These are phyloP conservation scores for Miichthys miiuy DNA, from an alignment of 2,797 vertebrate species.

Conservation along the genomic window DNA sequence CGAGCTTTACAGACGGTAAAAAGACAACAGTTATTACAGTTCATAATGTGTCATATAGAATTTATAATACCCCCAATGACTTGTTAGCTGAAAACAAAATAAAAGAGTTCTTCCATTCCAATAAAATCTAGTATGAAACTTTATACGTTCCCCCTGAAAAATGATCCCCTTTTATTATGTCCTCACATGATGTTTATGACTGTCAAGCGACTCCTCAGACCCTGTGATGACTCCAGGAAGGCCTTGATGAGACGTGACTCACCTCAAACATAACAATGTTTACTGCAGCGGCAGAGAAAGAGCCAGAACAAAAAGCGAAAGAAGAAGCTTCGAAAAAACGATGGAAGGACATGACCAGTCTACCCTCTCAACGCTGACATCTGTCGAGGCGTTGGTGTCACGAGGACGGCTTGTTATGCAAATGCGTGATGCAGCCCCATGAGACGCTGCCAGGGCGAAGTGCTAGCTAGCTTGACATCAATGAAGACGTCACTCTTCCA, in stretches of 20 bases:
- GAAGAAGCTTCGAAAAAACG: conserved; percentile 10
- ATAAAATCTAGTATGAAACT: conserved; percentile 39
- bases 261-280: conserved; percentile 29
- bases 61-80: neutral
- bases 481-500: conserved; percentile 52
- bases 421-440: conserved; percentile 56
- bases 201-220: conserved; percentile 45
- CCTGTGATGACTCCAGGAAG: conserved; percentile 17
- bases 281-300: conserved; percentile 6
- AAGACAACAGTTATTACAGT: conserved; percentile 24
- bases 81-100: conserved; percentile 30
- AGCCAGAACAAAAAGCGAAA: conserved; percentile 39
- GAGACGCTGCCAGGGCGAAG: conserved; percentile 63
- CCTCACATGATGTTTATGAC: conserved; percentile 31
- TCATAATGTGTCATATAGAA: conserved; percentile 20
- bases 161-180: conserved; percentile 39
- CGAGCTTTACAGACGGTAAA: conserved; percentile 14
- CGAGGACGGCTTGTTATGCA: conserved; percentile 73
- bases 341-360: conserved; percentile 45
- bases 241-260: conserved; percentile 45
- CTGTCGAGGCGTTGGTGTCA: conserved; percentile 70
- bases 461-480: conserved; percentile 53
- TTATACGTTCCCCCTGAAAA: conserved; percentile 37
- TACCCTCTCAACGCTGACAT: conserved; percentile 62
- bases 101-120: conserved; percentile 24